Evolutionary conservation across 2,797 vertebrate species (phyloP), one percentile per base, ranked within the genome.

Genomic region (Bovichtus variegatus): DNA sequence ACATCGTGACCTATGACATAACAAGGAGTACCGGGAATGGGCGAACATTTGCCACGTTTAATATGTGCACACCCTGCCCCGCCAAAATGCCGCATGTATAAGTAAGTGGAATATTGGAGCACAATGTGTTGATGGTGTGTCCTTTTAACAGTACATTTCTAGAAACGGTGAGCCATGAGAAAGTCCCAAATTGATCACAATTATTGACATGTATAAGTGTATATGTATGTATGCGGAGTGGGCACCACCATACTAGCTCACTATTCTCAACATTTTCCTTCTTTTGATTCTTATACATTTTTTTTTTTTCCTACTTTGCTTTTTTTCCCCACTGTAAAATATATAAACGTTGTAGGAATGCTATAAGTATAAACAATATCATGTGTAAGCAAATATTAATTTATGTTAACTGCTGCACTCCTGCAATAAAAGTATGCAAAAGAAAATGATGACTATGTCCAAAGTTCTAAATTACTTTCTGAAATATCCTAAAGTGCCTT

Each of bases 1-100:
- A 88, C 41, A 72, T 38, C 0, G 9, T 83, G 76, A 84, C 86
- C 81, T 86, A 80, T 91, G 87, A 90, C 78, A 61, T 87, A 81
- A 88, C 40, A 47, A 31, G 5, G 29, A 76, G 65, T 76, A 59
- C 41, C 3, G 13, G 73, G 71, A 89, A 85, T 51, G 41, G 63
- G 46, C 10, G 43, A 84, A 60, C 18, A 27, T 21, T 44, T 60
- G 60, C 36, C 71, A 68, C 58, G 38, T 73, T 79, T n/a, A 70
- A 64, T 40, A 44, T 53, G 44, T 54, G 49, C 62, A 76, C 76
- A 27, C 71, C 81, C 83, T 77, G n/a, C 27, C 81, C 34, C 57
- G 66, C 68, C 43, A 81, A 75, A 71, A 36, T 61, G 13, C 11
- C 31, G 27, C 18, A 62, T 34, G 68, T 34, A 13, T 34, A 10